Conservation (phyloP, 1,140 invertebrate genomes). For the Zelostemma sp. region DNA sequence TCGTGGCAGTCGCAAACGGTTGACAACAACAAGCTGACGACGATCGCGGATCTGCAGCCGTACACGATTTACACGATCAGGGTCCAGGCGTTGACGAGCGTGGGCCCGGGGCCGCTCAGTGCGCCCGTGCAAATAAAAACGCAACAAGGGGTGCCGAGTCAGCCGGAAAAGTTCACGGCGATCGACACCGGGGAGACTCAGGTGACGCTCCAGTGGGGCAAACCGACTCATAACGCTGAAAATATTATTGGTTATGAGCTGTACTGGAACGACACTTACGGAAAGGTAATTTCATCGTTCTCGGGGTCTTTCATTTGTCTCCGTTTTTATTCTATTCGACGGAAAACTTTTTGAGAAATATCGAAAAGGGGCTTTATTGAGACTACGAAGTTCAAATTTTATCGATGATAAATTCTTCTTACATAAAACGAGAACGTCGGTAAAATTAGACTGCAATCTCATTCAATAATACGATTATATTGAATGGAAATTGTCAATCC, state of each 20-base stretch:
- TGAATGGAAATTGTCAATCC: no score
- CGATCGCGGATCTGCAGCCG: conserved; percentile 89
- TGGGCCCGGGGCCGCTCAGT: conserved; percentile 91
- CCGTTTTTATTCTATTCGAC: no score
- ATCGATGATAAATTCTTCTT: no score
- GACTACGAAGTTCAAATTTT: no score
- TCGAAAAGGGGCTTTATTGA: no score
- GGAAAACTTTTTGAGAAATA: no score
- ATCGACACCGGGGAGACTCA: conserved; percentile 85
- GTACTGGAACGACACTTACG: conserved; percentile 97
- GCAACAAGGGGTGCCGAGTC: conserved; percentile 95
- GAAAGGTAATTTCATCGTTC: no score
- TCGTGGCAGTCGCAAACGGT: conserved; percentile 94
- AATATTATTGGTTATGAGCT: conserved; percentile 95
- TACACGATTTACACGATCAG: conserved; percentile 92
- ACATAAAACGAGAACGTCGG: no score
- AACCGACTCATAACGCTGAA: conserved; percentile 90
- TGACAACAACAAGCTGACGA: conserved; percentile 93
- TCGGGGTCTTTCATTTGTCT: no score
- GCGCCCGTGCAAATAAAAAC: conserved; percentile 95
- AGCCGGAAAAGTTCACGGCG: conserved; percentile 89
- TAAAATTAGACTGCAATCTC: no score
- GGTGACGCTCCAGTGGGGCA: conserved; percentile 90
- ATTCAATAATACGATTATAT: no score
- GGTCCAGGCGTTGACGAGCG: conserved; percentile 91